Percentiles rank a stretch among this genome's conserved stretches.
Evolutionary conservation across 2,113 vertebrate species (phyloP).

Genomic region (Ameiurus melas): DNA sequence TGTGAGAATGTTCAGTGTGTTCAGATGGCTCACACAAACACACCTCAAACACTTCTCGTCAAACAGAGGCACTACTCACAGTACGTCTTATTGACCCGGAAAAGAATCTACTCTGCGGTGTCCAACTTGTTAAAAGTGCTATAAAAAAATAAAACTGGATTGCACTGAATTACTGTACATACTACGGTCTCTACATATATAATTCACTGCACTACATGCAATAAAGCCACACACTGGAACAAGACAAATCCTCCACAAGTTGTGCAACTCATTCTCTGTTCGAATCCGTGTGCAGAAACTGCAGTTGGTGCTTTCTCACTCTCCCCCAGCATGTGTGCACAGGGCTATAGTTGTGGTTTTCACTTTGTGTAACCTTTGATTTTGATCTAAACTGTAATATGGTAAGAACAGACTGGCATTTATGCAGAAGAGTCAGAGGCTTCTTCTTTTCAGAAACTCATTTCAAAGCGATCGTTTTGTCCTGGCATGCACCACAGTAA

Average conservation of each 20-base stretch:
- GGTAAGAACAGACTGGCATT: background rate
- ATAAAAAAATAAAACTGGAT: background rate
- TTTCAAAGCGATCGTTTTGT: background rate
- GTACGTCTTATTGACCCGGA: background rate
- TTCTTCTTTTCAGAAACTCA: background rate
- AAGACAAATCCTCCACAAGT: background rate
- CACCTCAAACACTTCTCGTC: background rate
- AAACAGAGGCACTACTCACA: background rate
- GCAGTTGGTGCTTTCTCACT: conserved; percentile 34
- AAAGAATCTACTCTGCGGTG: background rate
- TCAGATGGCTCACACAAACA: conserved; percentile 19
- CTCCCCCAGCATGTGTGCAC: background rate
- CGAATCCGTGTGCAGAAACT: background rate
- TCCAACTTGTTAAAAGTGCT: background rate
- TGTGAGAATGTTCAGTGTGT: background rate
- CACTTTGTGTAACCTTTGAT: conserved; percentile 23
- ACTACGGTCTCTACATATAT: background rate
- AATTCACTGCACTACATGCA: background rate
- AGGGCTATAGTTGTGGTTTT: conserved; percentile 18
- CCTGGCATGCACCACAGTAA: background rate
- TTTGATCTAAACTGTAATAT: conserved; percentile 27
- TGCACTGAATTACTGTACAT: background rate
- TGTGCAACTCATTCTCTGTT: background rate
- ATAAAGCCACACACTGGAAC: background rate
- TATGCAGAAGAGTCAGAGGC: background rate